Conservation (phyloP, 2,888 invertebrate genomes). For the Dorcus hopei region DNA sequence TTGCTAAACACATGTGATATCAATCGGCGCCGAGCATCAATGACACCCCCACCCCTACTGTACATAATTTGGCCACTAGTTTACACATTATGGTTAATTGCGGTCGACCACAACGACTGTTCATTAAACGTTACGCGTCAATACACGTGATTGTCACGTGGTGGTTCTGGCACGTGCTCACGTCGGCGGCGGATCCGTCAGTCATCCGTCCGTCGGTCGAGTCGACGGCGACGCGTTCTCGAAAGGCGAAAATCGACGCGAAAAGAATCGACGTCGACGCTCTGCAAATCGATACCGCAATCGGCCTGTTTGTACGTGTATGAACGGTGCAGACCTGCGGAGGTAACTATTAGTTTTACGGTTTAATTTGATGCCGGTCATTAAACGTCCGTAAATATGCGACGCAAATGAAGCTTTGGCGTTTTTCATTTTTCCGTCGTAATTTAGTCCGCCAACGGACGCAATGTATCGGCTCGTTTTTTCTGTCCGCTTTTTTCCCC, state of each 20-base stretch:
- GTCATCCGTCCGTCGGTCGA: neutral
- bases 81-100: slow-evolving; percentile 53
- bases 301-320: too few species aligned
- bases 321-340: too few species aligned
- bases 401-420: too few species aligned
- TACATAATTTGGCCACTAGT: slow-evolving; percentile 53
- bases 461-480: too few species aligned
- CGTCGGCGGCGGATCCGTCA: neutral
- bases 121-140: slow-evolving; percentile 48
- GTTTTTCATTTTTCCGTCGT: too few species aligned
- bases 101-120: slow-evolving; percentile 49
- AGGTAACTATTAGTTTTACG: too few species aligned
- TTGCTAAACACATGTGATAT: slow-evolving; percentile 45
- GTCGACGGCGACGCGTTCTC: neutral
- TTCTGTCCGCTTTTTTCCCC: too few species aligned
- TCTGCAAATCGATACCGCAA: too few species aligned
- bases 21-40: slow-evolving; percentile 47
- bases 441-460: too few species aligned
- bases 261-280: too few species aligned
- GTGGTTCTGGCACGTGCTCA: slow-evolving; percentile 6
- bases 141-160: slow-evolving; percentile 48
- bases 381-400: too few species aligned
- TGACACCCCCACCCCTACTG: slow-evolving; percentile 43
- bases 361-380: too few species aligned
- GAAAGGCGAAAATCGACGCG: neutral